Evolutionary conservation across 1,140 invertebrate genomes (phyloP), one percentile per base, ranked within the genome.

Genomic region (Ephestia elutella): DNA sequence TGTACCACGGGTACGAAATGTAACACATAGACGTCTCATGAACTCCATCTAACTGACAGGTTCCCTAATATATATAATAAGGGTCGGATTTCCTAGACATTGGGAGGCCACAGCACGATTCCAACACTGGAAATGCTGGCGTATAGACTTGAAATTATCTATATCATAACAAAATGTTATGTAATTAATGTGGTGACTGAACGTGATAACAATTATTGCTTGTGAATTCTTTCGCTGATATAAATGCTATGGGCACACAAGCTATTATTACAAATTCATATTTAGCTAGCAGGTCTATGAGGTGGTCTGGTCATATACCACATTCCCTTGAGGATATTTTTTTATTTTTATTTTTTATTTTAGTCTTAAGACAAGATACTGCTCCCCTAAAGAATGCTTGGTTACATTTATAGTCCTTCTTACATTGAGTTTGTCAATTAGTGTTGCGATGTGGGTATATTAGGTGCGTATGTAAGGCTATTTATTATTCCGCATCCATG

Each of bases 261-360:
- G 49, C 48, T 50, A 57, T 57, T 19, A 10, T 49, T 49, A 57
- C 15, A 57, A 49, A 57, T 49, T n/a, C 11, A 32, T 48, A 53
- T 56, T 59, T 68, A 57, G 61, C 72, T 76, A 79, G 71, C 73
- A 64, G 70, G 70, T 75, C 74, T 77, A 79, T 66, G n/a, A n/a
- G n/a, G n/a, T n/a, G 68, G 56, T 59, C 62, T 66, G 57, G 71
- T 63, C 66, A 54, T 48, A 11, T 44, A 44, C 38, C 38, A 44
- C n/a, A 44, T 44, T 44, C 38, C 4, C 13, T 15, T 44, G 38
- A 44, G 13, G 38, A 38, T 11, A 38, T 13, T 2, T 38, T 38
- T 11, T 11, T 15, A 15, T 15, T 13, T 32, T 32, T n/a, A 3
- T 32, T 32, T 32, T 32, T 32, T 10, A 32, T 32, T 32, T 20